Percentiles rank a stretch among this genome's conserved stretches.
phyloP scores from a whole-genome alignment of 2,888 invertebrate genomes.

The Amblyjoppa proteus region DNA sequence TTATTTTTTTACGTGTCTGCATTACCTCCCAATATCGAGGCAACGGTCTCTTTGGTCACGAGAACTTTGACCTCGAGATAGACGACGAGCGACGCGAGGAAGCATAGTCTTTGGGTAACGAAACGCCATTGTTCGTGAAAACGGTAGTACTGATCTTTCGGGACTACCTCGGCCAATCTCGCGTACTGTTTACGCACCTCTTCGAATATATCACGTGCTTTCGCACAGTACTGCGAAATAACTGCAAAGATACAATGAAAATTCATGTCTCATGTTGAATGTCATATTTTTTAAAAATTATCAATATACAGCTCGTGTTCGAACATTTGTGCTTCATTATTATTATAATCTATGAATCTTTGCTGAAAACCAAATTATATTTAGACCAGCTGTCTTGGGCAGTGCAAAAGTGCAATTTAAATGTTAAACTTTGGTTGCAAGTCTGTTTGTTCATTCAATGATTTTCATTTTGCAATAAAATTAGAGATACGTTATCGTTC shows the following conservation, averaged over 20 bases:
- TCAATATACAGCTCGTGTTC: too few relatives aligned
- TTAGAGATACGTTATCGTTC: too few relatives aligned
- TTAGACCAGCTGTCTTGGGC: too few relatives aligned
- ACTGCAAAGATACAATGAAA: constrained; percentile 73
- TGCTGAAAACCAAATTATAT: too few relatives aligned
- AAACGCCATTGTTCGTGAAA: constrained; percentile 96
- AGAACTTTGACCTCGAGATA: constrained; percentile 93
- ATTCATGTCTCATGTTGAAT: constrained; percentile 32
- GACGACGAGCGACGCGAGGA: constrained; percentile 91
- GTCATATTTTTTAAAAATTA: too few relatives aligned
- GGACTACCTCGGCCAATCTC: constrained; percentile 89
- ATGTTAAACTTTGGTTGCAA: too few relatives aligned
- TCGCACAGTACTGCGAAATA: constrained; percentile 88
- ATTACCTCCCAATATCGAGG: constrained; percentile 92
- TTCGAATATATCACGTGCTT: constrained; percentile 89
- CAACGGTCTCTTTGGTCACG: constrained; percentile 91
- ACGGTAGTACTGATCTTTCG: constrained; percentile 92
- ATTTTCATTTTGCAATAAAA: too few relatives aligned
- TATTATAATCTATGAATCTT: too few relatives aligned
- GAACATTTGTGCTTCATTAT: too few relatives aligned
- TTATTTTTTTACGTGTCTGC: neutral
- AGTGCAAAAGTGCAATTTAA: too few relatives aligned
- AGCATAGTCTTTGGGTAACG: constrained; percentile 92
- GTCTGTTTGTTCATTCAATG: too few relatives aligned
- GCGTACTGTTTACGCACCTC: constrained; percentile 89